These are phyloP conservation scores for Anguilla marmorata DNA, from an alignment of 2,797 vertebrate species.

Conservation along the genomic window DNA sequence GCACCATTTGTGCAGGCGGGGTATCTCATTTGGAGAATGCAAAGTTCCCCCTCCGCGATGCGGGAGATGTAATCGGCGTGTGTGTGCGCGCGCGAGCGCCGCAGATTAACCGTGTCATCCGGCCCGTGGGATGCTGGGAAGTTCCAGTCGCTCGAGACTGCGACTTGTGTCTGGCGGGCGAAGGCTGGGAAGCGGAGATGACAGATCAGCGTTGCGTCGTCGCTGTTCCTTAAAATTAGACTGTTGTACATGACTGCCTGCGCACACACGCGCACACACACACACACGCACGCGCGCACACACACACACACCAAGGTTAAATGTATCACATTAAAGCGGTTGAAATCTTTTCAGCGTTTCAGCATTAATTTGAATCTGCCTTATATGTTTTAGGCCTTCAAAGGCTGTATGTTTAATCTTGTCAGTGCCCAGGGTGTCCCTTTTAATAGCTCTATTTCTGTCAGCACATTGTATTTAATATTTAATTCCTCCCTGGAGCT, in stretches of 20 bases:
- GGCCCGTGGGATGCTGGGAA: slow-evolving; percentile 9
- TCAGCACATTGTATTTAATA: not conserved
- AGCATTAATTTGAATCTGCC: not conserved
- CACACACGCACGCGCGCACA: not conserved
- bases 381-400: not conserved
- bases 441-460: not conserved
- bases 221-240: not conserved
- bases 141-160: not conserved
- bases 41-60: slow-evolving; percentile 65
- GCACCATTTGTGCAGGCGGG: slow-evolving; percentile 67
- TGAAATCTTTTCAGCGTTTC: not conserved
- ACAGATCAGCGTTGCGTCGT: not conserved
- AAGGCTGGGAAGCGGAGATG: not conserved
- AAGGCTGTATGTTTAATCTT: not conserved
- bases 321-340: not conserved
- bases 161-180: not conserved
- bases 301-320: not conserved
- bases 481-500: not conserved
- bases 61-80: slow-evolving; percentile 60
- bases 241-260: not conserved
- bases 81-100: slow-evolving; percentile 44
- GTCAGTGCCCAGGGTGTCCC: not conserved
- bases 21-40: slow-evolving; percentile 75
- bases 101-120: slow-evolving; percentile 57
- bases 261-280: not conserved